Base-by-base conservation (phyloP, 2,113 vertebrate species). In the Lates calcarifer region DNA sequence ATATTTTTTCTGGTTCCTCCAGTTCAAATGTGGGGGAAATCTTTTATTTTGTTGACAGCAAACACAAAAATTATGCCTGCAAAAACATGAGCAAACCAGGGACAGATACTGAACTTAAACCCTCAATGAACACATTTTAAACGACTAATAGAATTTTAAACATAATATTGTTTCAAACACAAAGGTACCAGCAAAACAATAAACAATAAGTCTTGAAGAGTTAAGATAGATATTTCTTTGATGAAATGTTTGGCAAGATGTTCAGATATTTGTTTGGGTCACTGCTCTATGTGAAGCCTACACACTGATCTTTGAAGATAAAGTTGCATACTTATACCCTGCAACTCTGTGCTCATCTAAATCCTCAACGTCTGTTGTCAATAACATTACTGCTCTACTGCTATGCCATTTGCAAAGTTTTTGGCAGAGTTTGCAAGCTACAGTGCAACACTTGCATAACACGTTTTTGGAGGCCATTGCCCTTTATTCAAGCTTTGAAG, bases 401-500 rank as follows among this genome's bases (percentile, higher is more conserved):
- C 45, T 8, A 0, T n/a, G 18, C n/a, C 18, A 26, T 43, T 58
- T 64, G 10, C 6, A 29, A 73, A 77, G 28, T 51, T 67, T 67
- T 31, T 41, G 47, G 43, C 67, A 33, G 58, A 58, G 58, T 61
- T 74, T 49, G 9, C 41, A 24, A 31, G 35, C 68, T 43, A 4
- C 55, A 41, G 43, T 11, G 4, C 60, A 56, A 22, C 35, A 28
- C 28, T 65, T 33, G 31, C 26, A 62, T 7, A 15, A 29, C 58
- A 74, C 62, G 29, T 61, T 72, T 75, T 63, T 35, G 66, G 61
- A 75, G 51, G 51, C 75, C 33, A 28, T 29, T 57, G 75, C 85
- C 78, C 73, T 84, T 77, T 72, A 72, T 60, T 73, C 20, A 2
- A 9, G 51, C 77, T 84, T 83, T 87, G 74, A 87, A 83, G 80